phyloP scores from a whole-genome alignment of 2,797 vertebrate genomes.

The Silurus aristotelis region DNA sequence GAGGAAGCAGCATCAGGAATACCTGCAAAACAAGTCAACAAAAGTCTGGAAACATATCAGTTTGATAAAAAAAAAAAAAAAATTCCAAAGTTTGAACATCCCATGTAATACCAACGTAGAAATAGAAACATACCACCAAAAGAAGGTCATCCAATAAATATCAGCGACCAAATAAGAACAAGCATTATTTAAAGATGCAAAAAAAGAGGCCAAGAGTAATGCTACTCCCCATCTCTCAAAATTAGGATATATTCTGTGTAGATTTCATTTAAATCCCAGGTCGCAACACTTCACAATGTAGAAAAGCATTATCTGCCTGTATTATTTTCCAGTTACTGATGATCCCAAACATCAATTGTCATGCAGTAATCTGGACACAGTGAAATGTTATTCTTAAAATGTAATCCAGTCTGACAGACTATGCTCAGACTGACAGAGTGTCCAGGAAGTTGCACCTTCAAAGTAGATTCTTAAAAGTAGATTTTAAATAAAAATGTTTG shows the following conservation, averaged over 20 bases:
- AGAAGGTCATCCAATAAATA: background rate
- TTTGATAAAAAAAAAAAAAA: background rate
- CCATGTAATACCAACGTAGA: background rate
- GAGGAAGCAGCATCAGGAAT: background rate
- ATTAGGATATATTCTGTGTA: background rate
- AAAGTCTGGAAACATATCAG: background rate
- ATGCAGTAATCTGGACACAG: background rate
- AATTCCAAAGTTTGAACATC: background rate
- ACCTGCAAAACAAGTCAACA: background rate
- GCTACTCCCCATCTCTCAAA: constrained; percentile 1
- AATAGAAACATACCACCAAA: background rate
- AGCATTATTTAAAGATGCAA: background rate
- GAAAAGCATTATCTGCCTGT: background rate
- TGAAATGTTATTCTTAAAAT: background rate
- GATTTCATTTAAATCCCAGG: background rate
- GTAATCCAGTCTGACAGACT: background rate
- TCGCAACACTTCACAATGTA: background rate
- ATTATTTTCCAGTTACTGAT: background rate
- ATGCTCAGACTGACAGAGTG: background rate
- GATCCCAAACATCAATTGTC: background rate
- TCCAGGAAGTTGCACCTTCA: background rate
- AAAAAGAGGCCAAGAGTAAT: background rate
- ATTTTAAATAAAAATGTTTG: too few relatives aligned
- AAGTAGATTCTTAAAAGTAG: background rate
- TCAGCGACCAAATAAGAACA: background rate